Percentiles rank a stretch among this genome's conserved stretches.
Evolutionary conservation across 35 echinoderm and acorn worm species (phyloP).

Genomic region (Amphiura filiformis): DNA sequence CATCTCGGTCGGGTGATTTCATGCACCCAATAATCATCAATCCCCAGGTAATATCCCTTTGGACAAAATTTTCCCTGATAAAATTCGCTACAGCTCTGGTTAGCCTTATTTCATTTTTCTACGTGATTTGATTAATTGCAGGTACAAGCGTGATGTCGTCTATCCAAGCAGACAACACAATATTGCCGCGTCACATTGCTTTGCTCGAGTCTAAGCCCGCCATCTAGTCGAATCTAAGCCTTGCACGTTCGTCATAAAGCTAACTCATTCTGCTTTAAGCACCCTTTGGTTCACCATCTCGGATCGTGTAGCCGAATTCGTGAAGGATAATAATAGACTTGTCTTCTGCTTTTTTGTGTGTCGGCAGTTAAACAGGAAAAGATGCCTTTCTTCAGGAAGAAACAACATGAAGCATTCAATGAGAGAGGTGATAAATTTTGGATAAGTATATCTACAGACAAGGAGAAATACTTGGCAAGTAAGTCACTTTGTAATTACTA

Average conservation of each 20-base stretch:
- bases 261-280: background rate
- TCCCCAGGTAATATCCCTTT: too few species aligned
- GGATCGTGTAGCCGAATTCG: background rate
- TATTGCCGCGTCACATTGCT: too few species aligned
- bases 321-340: background rate
- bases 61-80: too few species aligned
- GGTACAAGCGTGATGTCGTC: too few species aligned
- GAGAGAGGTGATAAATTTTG: background rate
- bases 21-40: too few species aligned
- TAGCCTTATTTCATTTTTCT: too few species aligned
- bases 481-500: background rate
- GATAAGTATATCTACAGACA: background rate
- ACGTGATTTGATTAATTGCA: too few species aligned
- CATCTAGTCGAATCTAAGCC: too few species aligned
- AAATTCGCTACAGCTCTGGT: too few species aligned
- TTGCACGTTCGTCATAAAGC: background rate
- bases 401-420: background rate
- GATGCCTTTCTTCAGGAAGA: constrained; percentile 7
- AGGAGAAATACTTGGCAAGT: constrained; percentile 1
- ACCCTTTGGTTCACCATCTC: background rate
- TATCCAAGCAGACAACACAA: too few species aligned
- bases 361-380: background rate
- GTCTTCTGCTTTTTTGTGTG: background rate
- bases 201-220: too few species aligned
- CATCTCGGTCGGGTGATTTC: too few species aligned